A percentile compares a stretch with the other conserved stretches of the same genome.
phyloP scores from a whole-genome alignment of 2,113 vertebrate genomes.

The Lamprologus callipterus region DNA sequence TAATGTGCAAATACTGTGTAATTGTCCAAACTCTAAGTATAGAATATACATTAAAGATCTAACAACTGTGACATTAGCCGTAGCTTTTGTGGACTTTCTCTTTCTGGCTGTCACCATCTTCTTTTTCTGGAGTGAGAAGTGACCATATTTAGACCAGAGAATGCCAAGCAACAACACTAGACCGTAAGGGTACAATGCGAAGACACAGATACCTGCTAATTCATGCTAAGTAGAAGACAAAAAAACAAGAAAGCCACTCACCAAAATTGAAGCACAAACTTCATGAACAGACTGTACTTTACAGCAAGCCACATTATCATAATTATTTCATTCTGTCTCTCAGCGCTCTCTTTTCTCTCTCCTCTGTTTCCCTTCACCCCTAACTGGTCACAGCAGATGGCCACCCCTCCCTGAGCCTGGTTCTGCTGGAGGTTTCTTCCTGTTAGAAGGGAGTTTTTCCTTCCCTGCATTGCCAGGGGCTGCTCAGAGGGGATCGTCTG shows the following conservation, averaged over 20 bases:
- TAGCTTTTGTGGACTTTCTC: background rate
- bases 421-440: background rate
- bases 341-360: background rate
- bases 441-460: background rate
- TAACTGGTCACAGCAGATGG: accelerated
- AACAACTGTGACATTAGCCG: background rate
- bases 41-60: background rate
- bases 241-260: background rate
- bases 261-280: background rate
- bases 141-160: background rate
- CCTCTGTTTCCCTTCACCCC: background rate
- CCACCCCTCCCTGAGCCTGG: background rate
- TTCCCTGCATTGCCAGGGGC: background rate
- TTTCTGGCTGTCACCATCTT: background rate
- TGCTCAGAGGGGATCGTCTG: background rate
- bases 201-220: background rate
- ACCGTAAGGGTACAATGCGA: background rate
- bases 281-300: background rate
- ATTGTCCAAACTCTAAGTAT: background rate
- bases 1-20: background rate
- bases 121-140: background rate
- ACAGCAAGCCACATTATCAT: background rate
- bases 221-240: background rate
- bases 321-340: background rate
- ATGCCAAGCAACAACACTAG: background rate